Evolutionary conservation across 1,140 invertebrate genomes (phyloP).

Genomic region (Micrasema longulum): DNA sequence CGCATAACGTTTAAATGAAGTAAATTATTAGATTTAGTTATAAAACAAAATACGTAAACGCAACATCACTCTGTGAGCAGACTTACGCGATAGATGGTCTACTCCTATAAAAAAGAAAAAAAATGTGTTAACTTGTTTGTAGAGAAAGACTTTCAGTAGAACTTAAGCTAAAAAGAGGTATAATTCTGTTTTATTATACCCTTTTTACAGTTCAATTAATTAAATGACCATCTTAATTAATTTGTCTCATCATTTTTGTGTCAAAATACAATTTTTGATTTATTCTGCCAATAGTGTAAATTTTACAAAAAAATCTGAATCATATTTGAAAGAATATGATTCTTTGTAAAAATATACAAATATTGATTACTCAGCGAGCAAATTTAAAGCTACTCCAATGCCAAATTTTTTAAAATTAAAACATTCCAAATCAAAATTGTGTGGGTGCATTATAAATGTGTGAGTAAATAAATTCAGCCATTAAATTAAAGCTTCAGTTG

Average conservation of each 20-base stretch:
- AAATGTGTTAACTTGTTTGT: constrained; percentile 49
- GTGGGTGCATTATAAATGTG: constrained; percentile 35
- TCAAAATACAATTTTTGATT: constrained; percentile 1
- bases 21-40: constrained; percentile 53
- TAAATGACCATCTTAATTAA: too few species aligned
- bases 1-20: constrained; percentile 44
- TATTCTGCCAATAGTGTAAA: constrained; percentile 19
- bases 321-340: constrained; percentile 14
- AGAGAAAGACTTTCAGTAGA: constrained; percentile 15
- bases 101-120: constrained; percentile 69
- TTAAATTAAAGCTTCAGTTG: constrained; percentile 19
- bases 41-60: constrained; percentile 50
- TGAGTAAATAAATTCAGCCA: constrained; percentile 32
- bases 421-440: constrained; percentile 29
- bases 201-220: too few species aligned
- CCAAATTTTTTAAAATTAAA: constrained; percentile 37
- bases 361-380: constrained; percentile 5
- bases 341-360: constrained; percentile 9
- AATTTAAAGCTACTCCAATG: constrained; percentile 24
- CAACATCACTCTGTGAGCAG: constrained; percentile 54
- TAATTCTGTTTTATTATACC: too few species aligned
- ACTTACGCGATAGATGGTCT: constrained; percentile 71
- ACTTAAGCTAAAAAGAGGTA: too few species aligned
- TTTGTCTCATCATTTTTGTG: too few species aligned
- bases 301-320: constrained; percentile 21